These are phyloP conservation scores for Apoderus coryli DNA, from an alignment of 2,888 invertebrate species.

Conservation along the genomic window DNA sequence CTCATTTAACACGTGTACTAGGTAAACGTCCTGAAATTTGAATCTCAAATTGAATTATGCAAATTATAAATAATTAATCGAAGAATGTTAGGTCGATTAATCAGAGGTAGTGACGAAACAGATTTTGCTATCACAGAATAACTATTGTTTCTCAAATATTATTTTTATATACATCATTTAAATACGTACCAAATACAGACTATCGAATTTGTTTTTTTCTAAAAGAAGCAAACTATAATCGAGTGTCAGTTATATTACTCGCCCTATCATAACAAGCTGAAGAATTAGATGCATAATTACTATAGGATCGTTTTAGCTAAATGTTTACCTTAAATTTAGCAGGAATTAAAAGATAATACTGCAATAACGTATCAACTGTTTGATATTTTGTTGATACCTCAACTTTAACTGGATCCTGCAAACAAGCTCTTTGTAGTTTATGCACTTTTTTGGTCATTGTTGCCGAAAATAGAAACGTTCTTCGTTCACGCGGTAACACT, in stretches of 20 bases:
- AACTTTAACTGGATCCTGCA: conserved; percentile 88
- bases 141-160: neutral
- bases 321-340: conserved; percentile 87
- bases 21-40: conserved; percentile 73
- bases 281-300: too few relatives aligned
- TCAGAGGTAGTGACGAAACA: conserved; percentile 30
- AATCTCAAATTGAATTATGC: conserved; percentile 4
- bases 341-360: conserved; percentile 90
- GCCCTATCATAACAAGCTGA: too few relatives aligned
- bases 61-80: conserved; percentile 7
- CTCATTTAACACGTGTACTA: conserved; percentile 90
- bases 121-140: too few relatives aligned
- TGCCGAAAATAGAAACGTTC: conserved; percentile 91
- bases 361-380: conserved; percentile 92
- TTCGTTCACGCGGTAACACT: conserved; percentile 79
- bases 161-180: neutral
- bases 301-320: too few relatives aligned
- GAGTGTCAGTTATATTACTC: too few relatives aligned
- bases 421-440: conserved; percentile 88
- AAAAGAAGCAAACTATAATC: too few relatives aligned
- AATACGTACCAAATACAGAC: too few relatives aligned
- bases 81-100: conserved; percentile 8
- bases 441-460: conserved; percentile 98
- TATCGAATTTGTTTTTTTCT: too few relatives aligned
- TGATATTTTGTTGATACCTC: conserved; percentile 95